phyloP scores from a whole-genome alignment of 2,797 vertebrate species.

The Cetoscarus ocellatus region DNA sequence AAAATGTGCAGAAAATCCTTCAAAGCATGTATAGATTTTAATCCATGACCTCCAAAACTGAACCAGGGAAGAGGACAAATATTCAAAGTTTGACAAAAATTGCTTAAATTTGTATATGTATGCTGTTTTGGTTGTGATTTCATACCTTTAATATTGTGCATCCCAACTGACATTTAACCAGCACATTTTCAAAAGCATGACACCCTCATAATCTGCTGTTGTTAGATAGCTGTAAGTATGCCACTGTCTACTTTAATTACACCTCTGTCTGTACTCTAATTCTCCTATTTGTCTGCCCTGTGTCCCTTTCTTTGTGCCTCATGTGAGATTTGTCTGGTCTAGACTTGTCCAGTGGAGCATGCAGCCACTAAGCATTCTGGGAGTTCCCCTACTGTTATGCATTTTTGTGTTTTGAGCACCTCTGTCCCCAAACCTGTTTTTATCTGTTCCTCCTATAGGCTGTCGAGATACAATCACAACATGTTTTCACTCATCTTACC shows the following conservation, averaged over 20 bases:
- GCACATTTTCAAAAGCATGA: neutral
- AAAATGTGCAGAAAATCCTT: too few species aligned
- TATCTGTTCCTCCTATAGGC: constrained; percentile 44
- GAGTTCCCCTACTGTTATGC: constrained; percentile 72
- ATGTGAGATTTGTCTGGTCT: constrained; percentile 74
- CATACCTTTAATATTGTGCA: too few species aligned
- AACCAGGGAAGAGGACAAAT: too few species aligned
- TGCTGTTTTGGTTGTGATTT: too few species aligned
- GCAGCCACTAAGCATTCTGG: constrained; percentile 63
- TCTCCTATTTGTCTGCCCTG: constrained; percentile 51
- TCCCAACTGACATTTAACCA: neutral
- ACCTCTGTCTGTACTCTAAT: constrained; percentile 47
- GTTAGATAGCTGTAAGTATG: constrained; percentile 15
- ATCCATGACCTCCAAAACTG: too few species aligned
- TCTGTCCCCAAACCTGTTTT: constrained; percentile 26
- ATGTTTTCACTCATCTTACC: constrained; percentile 63
- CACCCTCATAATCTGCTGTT: constrained; percentile 8
- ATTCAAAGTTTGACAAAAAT: too few species aligned
- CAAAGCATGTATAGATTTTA: too few species aligned
- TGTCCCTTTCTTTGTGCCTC: constrained; percentile 50
- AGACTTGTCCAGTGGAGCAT: constrained; percentile 72
- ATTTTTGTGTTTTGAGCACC: constrained; percentile 36
- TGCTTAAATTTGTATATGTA: too few species aligned
- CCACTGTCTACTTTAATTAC: constrained; percentile 46
- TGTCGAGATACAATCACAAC: constrained; percentile 43